Conservation (phyloP, 2,888 invertebrate genomes). For the Patella depressa region DNA sequence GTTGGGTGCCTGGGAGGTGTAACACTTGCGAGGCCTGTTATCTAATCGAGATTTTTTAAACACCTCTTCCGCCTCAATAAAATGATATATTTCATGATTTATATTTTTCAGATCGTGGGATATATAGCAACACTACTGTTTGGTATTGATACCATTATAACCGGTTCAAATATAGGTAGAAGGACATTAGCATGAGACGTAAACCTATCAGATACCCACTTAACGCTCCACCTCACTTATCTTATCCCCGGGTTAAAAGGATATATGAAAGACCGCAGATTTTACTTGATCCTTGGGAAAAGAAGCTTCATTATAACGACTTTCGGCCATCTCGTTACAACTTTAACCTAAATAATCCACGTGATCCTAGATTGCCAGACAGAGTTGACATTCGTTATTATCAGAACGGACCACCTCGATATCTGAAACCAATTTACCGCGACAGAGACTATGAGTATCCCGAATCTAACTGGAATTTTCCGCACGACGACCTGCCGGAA, state of each 20-base stretch:
- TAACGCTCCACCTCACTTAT: not conserved
- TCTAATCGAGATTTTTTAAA: too few species aligned
- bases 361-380: not conserved
- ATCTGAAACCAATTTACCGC: not conserved
- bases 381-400: not conserved
- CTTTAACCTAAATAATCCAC: constrained; percentile 2
- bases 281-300: constrained; percentile 6
- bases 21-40: too few species aligned
- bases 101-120: not conserved
- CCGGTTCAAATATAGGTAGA: not conserved
- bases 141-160: constrained; percentile 2
- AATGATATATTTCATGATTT: not conserved
- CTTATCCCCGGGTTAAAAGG: not conserved
- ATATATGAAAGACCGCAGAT: not conserved
- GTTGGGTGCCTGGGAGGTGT: too few species aligned
- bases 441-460: not conserved
- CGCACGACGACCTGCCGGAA: not conserved
- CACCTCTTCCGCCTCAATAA: too few species aligned
- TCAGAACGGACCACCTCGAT: not conserved
- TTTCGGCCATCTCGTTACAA: not conserved
- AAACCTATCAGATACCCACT: not conserved
- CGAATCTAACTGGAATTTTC: not conserved
- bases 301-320: constrained; percentile 1
- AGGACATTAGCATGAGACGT: not conserved
- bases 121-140: not conserved